Evolutionary conservation across 2,113 vertebrate genomes (phyloP).

Genomic region (Cinclus mexicanus): DNA sequence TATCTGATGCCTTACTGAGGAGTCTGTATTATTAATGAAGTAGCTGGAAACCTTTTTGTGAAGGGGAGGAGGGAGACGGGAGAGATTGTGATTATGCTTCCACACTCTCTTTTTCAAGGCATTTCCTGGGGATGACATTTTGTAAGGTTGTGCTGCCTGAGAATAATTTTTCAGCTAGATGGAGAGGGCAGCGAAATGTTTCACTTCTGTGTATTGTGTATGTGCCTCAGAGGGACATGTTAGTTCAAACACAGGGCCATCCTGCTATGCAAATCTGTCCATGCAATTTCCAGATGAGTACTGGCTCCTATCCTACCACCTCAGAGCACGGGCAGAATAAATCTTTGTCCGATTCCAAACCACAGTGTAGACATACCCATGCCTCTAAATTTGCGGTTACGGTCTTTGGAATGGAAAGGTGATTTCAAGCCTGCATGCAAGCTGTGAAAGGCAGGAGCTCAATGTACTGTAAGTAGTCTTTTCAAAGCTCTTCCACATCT

Average conservation of each 20-base stretch:
- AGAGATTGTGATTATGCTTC: neutral
- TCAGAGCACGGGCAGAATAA: neutral
- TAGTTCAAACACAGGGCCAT: neutral
- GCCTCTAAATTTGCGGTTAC: neutral
- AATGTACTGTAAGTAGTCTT: conserved; percentile 17
- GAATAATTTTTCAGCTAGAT: neutral
- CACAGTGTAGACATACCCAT: neutral
- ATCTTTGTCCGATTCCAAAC: neutral
- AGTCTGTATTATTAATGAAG: conserved; percentile 1
- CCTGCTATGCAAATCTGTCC: neutral
- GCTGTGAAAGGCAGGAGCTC: conserved; percentile 3
- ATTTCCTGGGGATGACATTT: neutral
- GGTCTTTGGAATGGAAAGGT: neutral
- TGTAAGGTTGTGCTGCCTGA: neutral
- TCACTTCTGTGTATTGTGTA: accelerated
- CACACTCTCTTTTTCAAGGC: neutral
- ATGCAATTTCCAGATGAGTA: neutral
- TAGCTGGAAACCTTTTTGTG: neutral
- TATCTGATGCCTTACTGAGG: neutral
- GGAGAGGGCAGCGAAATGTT: neutral
- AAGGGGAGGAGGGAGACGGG: neutral
- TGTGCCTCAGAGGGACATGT: neutral
- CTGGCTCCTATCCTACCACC: neutral
- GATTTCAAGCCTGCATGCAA: neutral
- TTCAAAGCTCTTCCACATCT: conserved; percentile 20